These are phyloP conservation scores for Oreortyx pictus DNA, from an alignment of 2,797 vertebrate species.

Conservation along the genomic window DNA sequence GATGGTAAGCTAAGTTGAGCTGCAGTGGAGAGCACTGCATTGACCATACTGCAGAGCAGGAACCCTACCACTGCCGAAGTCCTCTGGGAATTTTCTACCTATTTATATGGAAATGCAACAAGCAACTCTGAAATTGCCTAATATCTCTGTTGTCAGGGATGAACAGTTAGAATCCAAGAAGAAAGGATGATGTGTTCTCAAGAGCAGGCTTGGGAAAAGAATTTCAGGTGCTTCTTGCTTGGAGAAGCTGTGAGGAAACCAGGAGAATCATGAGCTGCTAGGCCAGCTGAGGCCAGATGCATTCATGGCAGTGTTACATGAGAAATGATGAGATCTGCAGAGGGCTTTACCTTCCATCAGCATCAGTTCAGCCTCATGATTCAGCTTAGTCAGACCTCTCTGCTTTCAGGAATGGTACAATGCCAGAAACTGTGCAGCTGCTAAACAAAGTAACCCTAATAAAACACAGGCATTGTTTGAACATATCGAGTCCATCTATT, in stretches of 20 bases:
- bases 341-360: background rate
- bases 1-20: fast-evolving
- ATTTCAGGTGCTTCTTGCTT: background rate
- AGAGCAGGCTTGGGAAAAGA: background rate
- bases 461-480: conserved; percentile 50
- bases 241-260: background rate
- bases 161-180: background rate
- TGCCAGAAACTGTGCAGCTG: conserved; percentile 28
- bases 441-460: conserved; percentile 60
- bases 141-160: background rate
- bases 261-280: background rate
- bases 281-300: background rate
- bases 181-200: background rate
- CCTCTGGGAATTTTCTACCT: background rate
- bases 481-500: conserved; percentile 27
- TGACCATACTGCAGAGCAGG: background rate
- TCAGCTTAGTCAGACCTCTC: conserved; percentile 43
- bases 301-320: background rate
- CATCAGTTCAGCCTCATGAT: conserved; percentile 4
- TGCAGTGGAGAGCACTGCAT: background rate
- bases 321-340: conserved; percentile 52
- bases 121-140: background rate
- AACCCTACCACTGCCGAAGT: background rate
- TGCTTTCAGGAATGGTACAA: background rate
- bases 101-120: background rate